Evolutionary conservation across 2,888 invertebrate species (phyloP), one percentile per base, ranked within the genome.

Genomic region (Neelides folsomi): DNA sequence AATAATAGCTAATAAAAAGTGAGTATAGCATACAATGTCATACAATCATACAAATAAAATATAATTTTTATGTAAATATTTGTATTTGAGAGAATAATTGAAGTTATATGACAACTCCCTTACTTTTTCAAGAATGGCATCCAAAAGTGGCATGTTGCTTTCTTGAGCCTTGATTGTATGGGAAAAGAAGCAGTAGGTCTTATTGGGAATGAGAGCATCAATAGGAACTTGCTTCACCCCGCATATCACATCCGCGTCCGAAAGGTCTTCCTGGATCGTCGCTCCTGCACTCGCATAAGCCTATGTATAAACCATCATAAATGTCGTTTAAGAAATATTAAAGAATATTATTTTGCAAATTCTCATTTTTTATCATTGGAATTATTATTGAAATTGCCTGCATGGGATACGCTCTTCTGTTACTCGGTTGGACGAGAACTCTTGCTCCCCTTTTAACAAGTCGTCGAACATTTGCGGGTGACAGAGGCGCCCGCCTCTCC

Each of bases 161-260:
- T 94, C 93, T 71, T 99, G 98, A 0, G 95, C 98, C 72, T 99
- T 99, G 66, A 98, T 99, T 0, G 97, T 98, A 70, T 99, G 98
- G 0, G 97, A 97, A 72, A 99, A 99, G 72, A 98, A 87, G 66
- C 93, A 94, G 69, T 97, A 99, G 0, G 98, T 97, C 73, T 94
- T 95, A 68, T 94, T 84, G 0, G 95, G 92, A 56, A 95, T 82
- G 9, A 99, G 76, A 39, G 86, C 79, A 67, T 94, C 93, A 8
- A 90, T 80, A 0, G 95, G 95, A 0, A 86, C 84, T 71, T 90
- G 88, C 68, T 99, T 99, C 4, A 99, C 98, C 0, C 98, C 97
- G 67, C 98, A 90, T 65, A 99, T 93, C 0, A 98, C 83, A 40
- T 82, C 84, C 0, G 98, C 95, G 67, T 94, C 92, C 64, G 87